Evolutionary conservation across 2,797 vertebrate genomes (phyloP).

Genomic region (Eremophila alpestris): DNA sequence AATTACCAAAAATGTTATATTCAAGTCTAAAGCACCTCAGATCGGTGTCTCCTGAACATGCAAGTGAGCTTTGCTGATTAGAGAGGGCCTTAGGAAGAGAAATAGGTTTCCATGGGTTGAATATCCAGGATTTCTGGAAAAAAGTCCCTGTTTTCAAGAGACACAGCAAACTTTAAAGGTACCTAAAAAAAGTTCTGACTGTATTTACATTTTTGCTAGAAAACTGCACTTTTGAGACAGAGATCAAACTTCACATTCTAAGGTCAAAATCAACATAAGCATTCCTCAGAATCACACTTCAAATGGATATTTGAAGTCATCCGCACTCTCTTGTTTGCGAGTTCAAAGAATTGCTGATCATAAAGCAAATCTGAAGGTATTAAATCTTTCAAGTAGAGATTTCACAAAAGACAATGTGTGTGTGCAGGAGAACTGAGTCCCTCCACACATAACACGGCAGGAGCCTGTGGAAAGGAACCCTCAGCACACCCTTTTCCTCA

Average conservation of each 20-base stretch:
- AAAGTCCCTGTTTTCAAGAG: neutral
- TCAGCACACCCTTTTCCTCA: neutral
- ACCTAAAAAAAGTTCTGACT: neutral
- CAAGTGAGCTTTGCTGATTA: neutral
- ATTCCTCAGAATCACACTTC: conserved; percentile 34
- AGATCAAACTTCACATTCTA: conserved; percentile 22
- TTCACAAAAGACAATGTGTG: neutral
- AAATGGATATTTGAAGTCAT: conserved; percentile 36
- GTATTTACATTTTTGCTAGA: neutral
- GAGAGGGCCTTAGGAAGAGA: neutral
- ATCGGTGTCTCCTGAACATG: neutral
- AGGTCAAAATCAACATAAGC: conserved; percentile 21
- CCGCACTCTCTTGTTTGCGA: neutral
- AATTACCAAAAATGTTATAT: neutral
- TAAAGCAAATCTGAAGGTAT: conserved; percentile 5
- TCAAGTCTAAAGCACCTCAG: neutral
- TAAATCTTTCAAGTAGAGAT: conserved; percentile 1
- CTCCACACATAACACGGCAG: neutral
- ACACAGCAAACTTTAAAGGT: neutral
- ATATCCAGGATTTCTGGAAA: neutral
- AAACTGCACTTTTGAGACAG: neutral
- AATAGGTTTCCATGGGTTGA: neutral
- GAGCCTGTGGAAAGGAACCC: neutral
- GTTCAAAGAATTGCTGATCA: conserved; percentile 43
- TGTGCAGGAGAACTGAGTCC: neutral